phyloP scores from a whole-genome alignment of 2,113 vertebrate species.

The Pseudonaja textilis region DNA sequence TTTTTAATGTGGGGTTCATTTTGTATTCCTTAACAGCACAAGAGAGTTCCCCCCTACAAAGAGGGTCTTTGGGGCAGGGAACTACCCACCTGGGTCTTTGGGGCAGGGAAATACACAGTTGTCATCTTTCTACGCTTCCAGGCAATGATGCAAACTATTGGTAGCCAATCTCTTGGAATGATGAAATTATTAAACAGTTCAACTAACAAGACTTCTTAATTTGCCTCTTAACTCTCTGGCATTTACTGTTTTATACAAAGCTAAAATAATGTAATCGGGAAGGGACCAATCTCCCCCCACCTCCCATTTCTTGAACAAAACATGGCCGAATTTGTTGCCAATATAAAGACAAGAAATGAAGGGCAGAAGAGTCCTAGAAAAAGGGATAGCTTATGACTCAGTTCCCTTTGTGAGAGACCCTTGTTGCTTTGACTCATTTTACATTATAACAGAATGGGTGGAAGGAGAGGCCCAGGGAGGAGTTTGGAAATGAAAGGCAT shows the following conservation, averaged over 20 bases:
- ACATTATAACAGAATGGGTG: neutral
- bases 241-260: neutral
- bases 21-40: neutral
- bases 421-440: neutral
- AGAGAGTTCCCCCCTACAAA: neutral
- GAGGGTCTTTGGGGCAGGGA: neutral
- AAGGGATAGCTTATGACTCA: neutral
- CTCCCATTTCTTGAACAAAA: neutral
- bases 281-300: neutral
- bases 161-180: neutral
- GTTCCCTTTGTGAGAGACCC: neutral
- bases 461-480: neutral
- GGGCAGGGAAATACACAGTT: neutral
- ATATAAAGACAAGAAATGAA: neutral
- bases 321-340: neutral
- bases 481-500: neutral
- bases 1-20: neutral
- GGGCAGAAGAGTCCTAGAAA: neutral
- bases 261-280: neutral
- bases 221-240: neutral
- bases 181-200: neutral
- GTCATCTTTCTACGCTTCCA: neutral
- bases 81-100: too few species aligned
- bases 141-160: neutral
- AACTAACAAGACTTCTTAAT: neutral